These are phyloP conservation scores for Rugalucina vietnamica DNA, from an alignment of 2,888 invertebrate species.

Conservation along the genomic window DNA sequence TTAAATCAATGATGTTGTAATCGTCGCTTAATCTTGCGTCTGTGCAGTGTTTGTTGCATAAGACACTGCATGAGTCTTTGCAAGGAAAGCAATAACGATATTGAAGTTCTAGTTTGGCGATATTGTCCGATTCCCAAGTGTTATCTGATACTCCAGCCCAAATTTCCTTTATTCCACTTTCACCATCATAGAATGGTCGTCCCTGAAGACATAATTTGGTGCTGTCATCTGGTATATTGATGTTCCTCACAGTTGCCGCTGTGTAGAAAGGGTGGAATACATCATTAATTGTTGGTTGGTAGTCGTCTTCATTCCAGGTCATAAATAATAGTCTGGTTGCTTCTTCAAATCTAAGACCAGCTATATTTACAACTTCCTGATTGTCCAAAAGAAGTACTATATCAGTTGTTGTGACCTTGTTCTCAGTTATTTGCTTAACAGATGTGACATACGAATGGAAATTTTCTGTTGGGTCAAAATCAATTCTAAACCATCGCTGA, in stretches of 20 bases:
- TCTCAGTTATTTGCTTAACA: constrained; percentile 12
- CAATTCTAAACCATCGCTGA: constrained; percentile 32
- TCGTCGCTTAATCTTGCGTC: neutral
- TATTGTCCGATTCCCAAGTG: constrained; percentile 32
- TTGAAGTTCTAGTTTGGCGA: constrained; percentile 22
- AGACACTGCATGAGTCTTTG: constrained; percentile 29
- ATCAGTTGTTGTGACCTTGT: constrained; percentile 19
- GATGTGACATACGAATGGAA: constrained; percentile 26
- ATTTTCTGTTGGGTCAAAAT: constrained; percentile 35
- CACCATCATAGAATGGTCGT: constrained; percentile 54
- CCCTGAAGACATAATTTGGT: constrained; percentile 56
- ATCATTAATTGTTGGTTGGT: constrained; percentile 51
- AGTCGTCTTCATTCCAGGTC: constrained; percentile 57
- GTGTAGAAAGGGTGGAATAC: constrained; percentile 53
- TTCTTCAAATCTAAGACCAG: constrained; percentile 33
- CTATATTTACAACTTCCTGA: constrained; percentile 34
- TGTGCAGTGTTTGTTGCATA: constrained; percentile 38
- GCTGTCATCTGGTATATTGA: constrained; percentile 39
- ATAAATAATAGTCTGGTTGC: constrained; percentile 16
- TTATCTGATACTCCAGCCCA: constrained; percentile 59
- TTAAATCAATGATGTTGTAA: constrained; percentile 34
- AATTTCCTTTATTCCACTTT: constrained; percentile 63
- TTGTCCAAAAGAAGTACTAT: constrained; percentile 39
- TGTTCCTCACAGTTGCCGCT: constrained; percentile 21
- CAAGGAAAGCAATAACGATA: constrained; percentile 53